These are phyloP conservation scores for Mastacembelus armatus DNA, from an alignment of 2,797 vertebrate species.

Conservation along the genomic window DNA sequence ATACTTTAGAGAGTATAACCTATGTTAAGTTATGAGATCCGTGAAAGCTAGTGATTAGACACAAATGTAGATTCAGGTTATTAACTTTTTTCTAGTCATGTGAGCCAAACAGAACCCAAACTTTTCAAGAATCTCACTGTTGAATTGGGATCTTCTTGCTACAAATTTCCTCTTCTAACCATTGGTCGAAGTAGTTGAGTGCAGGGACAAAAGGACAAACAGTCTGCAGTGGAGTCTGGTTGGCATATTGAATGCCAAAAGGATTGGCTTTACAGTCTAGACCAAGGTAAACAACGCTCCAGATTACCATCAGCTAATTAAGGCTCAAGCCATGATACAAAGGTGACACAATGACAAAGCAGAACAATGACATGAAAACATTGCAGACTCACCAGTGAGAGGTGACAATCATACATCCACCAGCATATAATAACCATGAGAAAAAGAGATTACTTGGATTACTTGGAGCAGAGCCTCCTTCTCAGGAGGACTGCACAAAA, in stretches of 20 bases:
- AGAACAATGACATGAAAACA: conserved; percentile 17
- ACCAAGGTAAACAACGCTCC: conserved; percentile 53
- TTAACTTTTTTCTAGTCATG: not conserved
- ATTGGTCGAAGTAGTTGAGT: conserved; percentile 31
- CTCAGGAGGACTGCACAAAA: not conserved
- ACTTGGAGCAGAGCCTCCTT: not conserved
- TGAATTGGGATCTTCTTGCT: not conserved
- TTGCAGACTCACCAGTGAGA: conserved; percentile 30
- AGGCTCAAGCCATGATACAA: conserved; percentile 35
- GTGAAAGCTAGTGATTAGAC: not conserved
- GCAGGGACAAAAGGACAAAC: conserved; percentile 40
- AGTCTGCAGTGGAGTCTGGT: conserved; percentile 16
- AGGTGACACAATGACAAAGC: conserved; percentile 48
- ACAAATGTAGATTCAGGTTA: not conserved
- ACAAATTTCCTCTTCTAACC: conserved; percentile 4
- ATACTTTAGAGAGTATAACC: too few species aligned
- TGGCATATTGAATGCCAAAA: conserved; percentile 43
- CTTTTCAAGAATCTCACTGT: not conserved
- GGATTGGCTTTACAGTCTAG: conserved; percentile 54
- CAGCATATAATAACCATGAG: not conserved
- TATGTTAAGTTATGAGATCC: not conserved
- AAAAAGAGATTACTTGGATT: not conserved
- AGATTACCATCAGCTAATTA: conserved; percentile 71
- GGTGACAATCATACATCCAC: conserved; percentile 10
- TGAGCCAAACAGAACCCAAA: not conserved